A percentile compares a stretch with the other conserved stretches of the same genome.
These are phyloP conservation scores for Agrotis clavis DNA, from an alignment of 2,888 invertebrate species.

Conservation along the genomic window DNA sequence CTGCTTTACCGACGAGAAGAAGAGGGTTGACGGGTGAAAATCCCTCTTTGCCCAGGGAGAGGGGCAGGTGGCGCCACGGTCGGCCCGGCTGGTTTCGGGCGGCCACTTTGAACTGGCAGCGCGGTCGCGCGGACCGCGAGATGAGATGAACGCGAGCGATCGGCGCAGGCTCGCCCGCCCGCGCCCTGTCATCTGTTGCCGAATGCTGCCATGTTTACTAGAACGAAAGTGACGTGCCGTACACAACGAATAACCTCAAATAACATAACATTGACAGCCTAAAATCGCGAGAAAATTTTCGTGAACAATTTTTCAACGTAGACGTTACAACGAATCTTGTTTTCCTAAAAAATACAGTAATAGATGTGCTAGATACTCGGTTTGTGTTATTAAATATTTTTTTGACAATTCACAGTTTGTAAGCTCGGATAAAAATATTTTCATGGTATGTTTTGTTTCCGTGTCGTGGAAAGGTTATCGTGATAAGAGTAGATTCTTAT, in stretches of 20 bases:
- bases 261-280: conserved; percentile 77
- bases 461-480: conserved; percentile 58
- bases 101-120: conserved; percentile 79
- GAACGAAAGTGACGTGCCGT: conserved; percentile 87
- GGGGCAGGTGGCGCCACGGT: conserved; percentile 82
- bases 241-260: conserved; percentile 90
- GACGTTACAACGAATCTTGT: conserved; percentile 82
- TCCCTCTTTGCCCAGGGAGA: conserved; percentile 70
- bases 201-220: conserved; percentile 90
- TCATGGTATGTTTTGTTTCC: conserved; percentile 54
- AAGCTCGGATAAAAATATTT: conserved; percentile 61
- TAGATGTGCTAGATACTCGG: conserved; percentile 50
- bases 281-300: conserved; percentile 73
- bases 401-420: conserved; percentile 43
- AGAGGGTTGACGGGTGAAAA: conserved; percentile 73
- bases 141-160: conserved; percentile 85
- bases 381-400: conserved; percentile 59
- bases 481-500: conserved; percentile 57
- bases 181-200: conserved; percentile 90
- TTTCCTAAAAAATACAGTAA: conserved; percentile 63
- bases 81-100: conserved; percentile 65
- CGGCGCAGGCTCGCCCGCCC: conserved; percentile 88
- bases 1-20: conserved; percentile 86
- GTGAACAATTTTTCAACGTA: conserved; percentile 70
- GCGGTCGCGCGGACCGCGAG: conserved; percentile 78